Percentiles rank a stretch among this genome's conserved stretches.
These are phyloP conservation scores for Leptogaster cylindrica DNA, from an alignment of 2,888 invertebrate species.

Conservation along the genomic window DNA sequence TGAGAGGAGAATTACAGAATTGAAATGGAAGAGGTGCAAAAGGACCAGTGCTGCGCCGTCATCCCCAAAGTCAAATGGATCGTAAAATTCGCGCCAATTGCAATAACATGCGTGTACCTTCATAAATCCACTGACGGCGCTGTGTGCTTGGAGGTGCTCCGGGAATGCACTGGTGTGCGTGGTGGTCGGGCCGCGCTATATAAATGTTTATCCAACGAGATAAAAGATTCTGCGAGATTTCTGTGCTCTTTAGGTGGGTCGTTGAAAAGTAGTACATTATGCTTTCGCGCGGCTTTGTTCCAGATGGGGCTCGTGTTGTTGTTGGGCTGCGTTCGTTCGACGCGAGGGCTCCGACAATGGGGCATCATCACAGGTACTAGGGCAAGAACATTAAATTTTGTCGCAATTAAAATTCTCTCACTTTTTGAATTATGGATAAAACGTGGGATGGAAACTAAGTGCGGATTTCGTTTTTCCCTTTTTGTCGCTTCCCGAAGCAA, in stretches of 20 bases:
- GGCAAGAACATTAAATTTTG: constrained; percentile 33
- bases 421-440: constrained; percentile 40
- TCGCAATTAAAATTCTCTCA: constrained; percentile 40
- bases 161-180: background rate
- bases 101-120: background rate
- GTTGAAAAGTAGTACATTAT: background rate
- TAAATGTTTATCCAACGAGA: constrained; percentile 6
- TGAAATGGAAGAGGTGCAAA: background rate
- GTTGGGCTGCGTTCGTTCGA: background rate
- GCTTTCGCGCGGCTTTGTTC: background rate
- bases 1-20: background rate
- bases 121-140: background rate
- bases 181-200: no score
- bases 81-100: constrained; percentile 38
- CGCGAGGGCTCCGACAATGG: background rate
- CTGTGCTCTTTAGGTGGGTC: constrained; percentile 12
- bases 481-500: no score
- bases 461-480: constrained; percentile 7
- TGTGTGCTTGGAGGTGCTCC: background rate
- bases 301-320: background rate
- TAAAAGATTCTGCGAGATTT: background rate
- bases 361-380: background rate
- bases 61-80: constrained; percentile 29
- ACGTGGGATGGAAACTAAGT: constrained; percentile 36
- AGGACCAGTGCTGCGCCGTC: background rate